Evolutionary conservation across 2,113 vertebrate genomes (phyloP), one percentile per base, ranked within the genome.

Genomic region (Anhinga anhinga): DNA sequence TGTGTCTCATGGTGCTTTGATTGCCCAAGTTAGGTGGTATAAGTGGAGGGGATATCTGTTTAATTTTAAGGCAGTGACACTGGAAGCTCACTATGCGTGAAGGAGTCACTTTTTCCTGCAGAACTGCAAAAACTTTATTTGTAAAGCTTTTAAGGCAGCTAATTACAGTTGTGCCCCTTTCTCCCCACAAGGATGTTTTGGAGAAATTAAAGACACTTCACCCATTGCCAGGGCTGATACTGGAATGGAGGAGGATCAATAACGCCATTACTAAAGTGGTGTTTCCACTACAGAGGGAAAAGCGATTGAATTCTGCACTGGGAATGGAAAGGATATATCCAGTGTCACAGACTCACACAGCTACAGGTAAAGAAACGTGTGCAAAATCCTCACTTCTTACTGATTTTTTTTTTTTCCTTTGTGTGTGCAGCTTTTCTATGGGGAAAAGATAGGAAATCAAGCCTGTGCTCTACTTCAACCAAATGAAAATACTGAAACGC

Each of bases 231-330:
- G 99, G 98, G 32, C 97, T 99, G 78, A 99, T 99, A 95, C 62
- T 99, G 81, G 99, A 99, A 89, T 99, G 99, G 99, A 99, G 99
- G 95, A 98, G 99, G 95, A 99, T 99, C 96, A 99, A 98, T 40
- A 99, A 99, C 6, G 99, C 99, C 69, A 97, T 99, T 97, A 99
- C 99, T 65, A 99, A 99, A 97, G 99, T 99, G 95, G 98, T 99
- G 71, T 99, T 99, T 96, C 99, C 99, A 15, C 97, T 99, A 72
- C 99, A 99, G 97, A 98, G 99, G 92, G 98, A 99, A 97, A 99
- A 99, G 49, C 84, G 76, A 55, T 96, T 98, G 87, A 98, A 99
- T 94, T 88, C 97, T 52, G 78, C 90, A 10, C 97, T 99, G 90
- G 97, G 97, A 89, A 99, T 99, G 99, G 99, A 99, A 96, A 99